Percentiles rank a stretch among this genome's conserved stretches.
These are phyloP conservation scores for Drosophila pandora DNA, from an alignment of 1,140 invertebrate species.

Conservation along the genomic window DNA sequence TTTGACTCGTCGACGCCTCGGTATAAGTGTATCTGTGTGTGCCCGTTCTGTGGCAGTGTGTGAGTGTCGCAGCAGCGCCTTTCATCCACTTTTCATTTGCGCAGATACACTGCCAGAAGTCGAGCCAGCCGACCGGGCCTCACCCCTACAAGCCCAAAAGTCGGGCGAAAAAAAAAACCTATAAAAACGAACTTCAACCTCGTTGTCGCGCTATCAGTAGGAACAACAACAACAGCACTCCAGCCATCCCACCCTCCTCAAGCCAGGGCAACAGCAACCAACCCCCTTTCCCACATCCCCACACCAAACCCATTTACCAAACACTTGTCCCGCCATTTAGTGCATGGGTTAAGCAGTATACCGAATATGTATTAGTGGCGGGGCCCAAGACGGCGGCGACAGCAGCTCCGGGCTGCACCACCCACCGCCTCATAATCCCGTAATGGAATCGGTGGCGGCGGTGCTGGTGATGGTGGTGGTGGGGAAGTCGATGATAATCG, in stretches of 20 bases:
- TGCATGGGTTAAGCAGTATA: constrained; percentile 79
- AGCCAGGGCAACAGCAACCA: constrained; percentile 13
- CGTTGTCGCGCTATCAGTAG: constrained; percentile 58
- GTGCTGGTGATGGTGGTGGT: neutral
- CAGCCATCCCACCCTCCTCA: constrained; percentile 24
- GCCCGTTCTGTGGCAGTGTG: constrained; percentile 17
- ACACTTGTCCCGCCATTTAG: constrained; percentile 80
- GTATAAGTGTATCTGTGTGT: constrained; percentile 32
- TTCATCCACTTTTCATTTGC: constrained; percentile 81
- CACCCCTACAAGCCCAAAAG: constrained; percentile 7
- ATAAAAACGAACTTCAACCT: constrained; percentile 37
- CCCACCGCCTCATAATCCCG: constrained; percentile 7
- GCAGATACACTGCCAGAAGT: constrained; percentile 48
- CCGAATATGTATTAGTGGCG: constrained; percentile 63
- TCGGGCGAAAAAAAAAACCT: constrained; percentile 7
- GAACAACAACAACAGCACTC: constrained; percentile 21
- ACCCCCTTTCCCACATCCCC: constrained; percentile 1
- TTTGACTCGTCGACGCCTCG: constrained; percentile 56
- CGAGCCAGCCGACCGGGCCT: constrained; percentile 15
- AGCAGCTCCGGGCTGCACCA: constrained; percentile 50
- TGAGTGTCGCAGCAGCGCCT: constrained; percentile 57
- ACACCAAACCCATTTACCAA: constrained; percentile 2
- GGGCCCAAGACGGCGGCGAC: constrained; percentile 52
- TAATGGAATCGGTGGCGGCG: neutral
- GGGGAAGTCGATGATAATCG: constrained; percentile 30